phyloP scores from a whole-genome alignment of 1,140 invertebrate species.

The Drosophila pectinifera region DNA sequence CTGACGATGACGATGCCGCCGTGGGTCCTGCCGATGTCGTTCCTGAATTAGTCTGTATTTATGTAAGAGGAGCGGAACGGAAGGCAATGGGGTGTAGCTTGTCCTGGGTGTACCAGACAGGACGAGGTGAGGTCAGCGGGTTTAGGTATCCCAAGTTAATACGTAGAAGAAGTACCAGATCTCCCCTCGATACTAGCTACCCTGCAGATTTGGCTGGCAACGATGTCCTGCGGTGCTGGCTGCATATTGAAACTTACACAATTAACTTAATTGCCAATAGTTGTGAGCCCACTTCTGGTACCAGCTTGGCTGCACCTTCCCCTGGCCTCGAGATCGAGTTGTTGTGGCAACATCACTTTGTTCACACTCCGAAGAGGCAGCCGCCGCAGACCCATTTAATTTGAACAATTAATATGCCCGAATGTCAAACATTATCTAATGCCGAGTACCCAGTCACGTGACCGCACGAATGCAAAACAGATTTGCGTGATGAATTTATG shows the following conservation, averaged over 20 bases:
- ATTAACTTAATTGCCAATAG: slow-evolving; percentile 79
- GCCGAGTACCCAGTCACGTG: slow-evolving; percentile 65
- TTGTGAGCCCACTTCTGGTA: slow-evolving; percentile 33
- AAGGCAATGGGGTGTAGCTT: slow-evolving; percentile 23
- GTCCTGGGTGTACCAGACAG: background rate
- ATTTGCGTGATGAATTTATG: slow-evolving; percentile 84
- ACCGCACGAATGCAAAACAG: slow-evolving; percentile 78
- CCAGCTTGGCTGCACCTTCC: background rate
- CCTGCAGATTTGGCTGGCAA: slow-evolving; percentile 11
- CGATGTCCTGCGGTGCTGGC: slow-evolving; percentile 56
- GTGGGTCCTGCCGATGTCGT: slow-evolving; percentile 32
- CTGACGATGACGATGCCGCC: slow-evolving; percentile 43
- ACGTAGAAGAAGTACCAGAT: background rate
- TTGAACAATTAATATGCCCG: slow-evolving; percentile 74
- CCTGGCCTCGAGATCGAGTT: slow-evolving; percentile 19
- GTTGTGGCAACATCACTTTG: slow-evolving; percentile 61
- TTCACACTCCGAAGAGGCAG: slow-evolving; percentile 50
- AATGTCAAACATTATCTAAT: slow-evolving; percentile 77
- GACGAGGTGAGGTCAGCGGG: slow-evolving; percentile 24
- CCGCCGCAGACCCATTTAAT: slow-evolving; percentile 63
- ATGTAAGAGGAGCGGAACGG: slow-evolving; percentile 38
- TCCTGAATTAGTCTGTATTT: slow-evolving; percentile 40
- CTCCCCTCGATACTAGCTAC: slow-evolving; percentile 28
- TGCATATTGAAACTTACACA: slow-evolving; percentile 66
- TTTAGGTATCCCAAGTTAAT: background rate